Conservation (phyloP, 2,797 vertebrate genomes). For the Halcyon chelicuti region DNA sequence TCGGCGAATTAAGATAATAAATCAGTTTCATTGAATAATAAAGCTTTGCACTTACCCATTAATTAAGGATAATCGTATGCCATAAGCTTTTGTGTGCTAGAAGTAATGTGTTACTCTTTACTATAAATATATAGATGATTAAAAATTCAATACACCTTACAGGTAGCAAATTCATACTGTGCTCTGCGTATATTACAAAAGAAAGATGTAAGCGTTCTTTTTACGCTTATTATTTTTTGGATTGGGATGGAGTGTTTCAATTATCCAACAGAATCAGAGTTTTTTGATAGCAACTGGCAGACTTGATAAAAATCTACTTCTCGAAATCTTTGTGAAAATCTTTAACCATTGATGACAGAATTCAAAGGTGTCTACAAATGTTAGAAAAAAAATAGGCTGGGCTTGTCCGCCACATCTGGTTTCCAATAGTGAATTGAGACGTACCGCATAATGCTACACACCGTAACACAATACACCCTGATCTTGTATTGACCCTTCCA, state of each 20-base stretch:
- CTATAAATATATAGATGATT: conserved; percentile 73
- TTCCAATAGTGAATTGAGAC: conserved; percentile 37
- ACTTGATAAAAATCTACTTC: neutral
- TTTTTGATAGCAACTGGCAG: neutral
- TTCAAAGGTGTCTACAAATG: conserved; percentile 33
- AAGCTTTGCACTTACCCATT: conserved; percentile 78
- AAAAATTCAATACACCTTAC: conserved; percentile 71
- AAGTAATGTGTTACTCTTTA: conserved; percentile 76
- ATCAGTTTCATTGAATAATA: conserved; percentile 81
- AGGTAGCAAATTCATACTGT: conserved; percentile 44
- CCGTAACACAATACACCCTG: conserved; percentile 44
- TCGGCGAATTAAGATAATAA: conserved; percentile 80
- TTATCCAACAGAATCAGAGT: conserved; percentile 5
- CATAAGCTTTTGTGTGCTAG: conserved; percentile 77
- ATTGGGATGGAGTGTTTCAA: conserved; percentile 17
- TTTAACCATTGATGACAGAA: conserved; percentile 28
- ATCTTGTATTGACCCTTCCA: conserved; percentile 59
- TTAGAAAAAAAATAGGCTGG: conserved; percentile 23
- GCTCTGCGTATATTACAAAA: conserved; percentile 1
- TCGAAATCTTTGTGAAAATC: conserved; percentile 23
- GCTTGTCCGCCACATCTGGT: conserved; percentile 42
- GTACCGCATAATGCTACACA: conserved; percentile 1
- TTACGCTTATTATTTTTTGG: conserved; percentile 17
- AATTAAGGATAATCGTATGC: conserved; percentile 81
- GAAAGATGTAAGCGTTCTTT: conserved; percentile 9